Evolutionary conservation across 2,888 invertebrate species (phyloP), one percentile per base, ranked within the genome.

Genomic region (Apodemia hepburni): DNA sequence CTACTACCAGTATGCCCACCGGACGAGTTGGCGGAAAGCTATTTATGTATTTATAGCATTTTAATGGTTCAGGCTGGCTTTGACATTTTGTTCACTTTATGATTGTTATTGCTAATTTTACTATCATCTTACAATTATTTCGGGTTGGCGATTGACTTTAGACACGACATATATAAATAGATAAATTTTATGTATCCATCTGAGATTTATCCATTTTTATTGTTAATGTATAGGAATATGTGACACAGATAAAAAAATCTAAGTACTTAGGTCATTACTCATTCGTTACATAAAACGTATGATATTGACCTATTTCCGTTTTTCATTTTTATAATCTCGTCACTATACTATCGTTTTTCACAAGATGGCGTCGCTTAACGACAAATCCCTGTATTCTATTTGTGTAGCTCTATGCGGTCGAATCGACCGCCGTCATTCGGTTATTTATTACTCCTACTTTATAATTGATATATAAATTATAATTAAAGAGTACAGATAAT

Each of bases 291-390:
- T 69, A 67, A 72, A 68, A 67, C 60, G 68, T 71, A 70, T 71
- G 65, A 69, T 58, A 68, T 67, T 84, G 84, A 84, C 82, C 84
- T 77, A 84, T 77, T 84, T 86, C 72, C 71, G 73, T 76, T 74
- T 77, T 78, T 80, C 82, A 81, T 82, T 83, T 87, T 87, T 84
- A 86, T 87, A 78, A 79, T 80, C 80, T 81, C 84, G 86, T 84
- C 83, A 84, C 75, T 80, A 87, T 90, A 82, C 89, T 91, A 90
- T 91, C 89, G 85, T 87, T 91, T 90, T 90, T 90, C 90, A 90
- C 91, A 91, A 91, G 89, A 91, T 91, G 91, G 91, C 91, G 91
- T 84, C 90, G 84, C 82, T 38, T 38, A 38, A 38, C 38, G 38
- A 38, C 76, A 84, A 86, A 87, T 82, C 91, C 90, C 90, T 86